Percentiles rank a stretch among this genome's conserved stretches.
Conservation (phyloP, 2,888 invertebrate species). For the Tetheella fluctuosa region DNA sequence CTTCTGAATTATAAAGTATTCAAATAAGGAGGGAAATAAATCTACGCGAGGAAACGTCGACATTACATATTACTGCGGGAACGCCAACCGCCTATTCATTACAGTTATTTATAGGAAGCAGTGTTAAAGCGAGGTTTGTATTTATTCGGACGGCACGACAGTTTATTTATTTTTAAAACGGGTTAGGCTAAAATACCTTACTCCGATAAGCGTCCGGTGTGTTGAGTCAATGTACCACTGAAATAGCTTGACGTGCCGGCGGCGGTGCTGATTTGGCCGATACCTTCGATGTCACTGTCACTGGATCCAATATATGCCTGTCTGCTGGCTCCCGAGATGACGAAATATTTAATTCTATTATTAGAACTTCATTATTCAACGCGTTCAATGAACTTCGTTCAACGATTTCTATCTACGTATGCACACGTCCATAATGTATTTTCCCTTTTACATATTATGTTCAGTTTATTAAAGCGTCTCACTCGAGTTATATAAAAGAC, state of each 20-base stretch:
- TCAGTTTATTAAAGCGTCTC: not conserved
- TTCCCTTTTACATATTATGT: not conserved
- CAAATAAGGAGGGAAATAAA: constrained; percentile 76
- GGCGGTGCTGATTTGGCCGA: constrained; percentile 59
- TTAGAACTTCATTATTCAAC: constrained; percentile 67
- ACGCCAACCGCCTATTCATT: constrained; percentile 79
- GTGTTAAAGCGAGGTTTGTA: constrained; percentile 78
- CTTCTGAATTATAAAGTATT: constrained; percentile 76
- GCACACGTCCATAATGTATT: not conserved
- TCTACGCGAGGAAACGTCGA: constrained; percentile 73
- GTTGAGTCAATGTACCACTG: constrained; percentile 51
- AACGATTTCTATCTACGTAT: constrained; percentile 32
- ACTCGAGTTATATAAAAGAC: constrained; percentile 32
- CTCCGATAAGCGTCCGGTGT: constrained; percentile 74
- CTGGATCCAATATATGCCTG: constrained; percentile 46
- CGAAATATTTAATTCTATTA: constrained; percentile 69
- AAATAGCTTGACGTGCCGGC: constrained; percentile 54
- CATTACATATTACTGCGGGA: constrained; percentile 77
- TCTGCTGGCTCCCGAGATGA: constrained; percentile 55
- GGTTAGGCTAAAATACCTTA: constrained; percentile 72
- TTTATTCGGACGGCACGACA: constrained; percentile 74
- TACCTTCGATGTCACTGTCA: constrained; percentile 67
- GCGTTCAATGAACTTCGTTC: constrained; percentile 64
- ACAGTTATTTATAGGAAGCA: constrained; percentile 81
- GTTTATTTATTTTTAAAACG: constrained; percentile 80